Conservation (phyloP, 37 sponge, comb jelly and placozoan genomes). For the Hexactinellida sp. region DNA sequence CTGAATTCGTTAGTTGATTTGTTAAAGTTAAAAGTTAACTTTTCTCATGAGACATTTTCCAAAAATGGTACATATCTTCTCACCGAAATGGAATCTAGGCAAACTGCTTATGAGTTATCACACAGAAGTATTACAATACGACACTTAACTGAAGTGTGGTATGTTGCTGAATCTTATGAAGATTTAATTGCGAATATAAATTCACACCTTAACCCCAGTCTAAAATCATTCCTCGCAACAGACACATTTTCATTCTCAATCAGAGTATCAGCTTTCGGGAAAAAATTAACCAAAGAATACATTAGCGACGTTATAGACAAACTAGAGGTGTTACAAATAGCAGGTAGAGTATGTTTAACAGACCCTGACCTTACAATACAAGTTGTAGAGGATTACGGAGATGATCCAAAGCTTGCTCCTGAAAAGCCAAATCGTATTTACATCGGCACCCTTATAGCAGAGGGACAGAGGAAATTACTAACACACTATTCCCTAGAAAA, state of each 20-base stretch:
- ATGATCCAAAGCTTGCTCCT: constrained; percentile 29
- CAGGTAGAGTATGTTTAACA: constrained; percentile 47
- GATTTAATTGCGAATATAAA: background rate
- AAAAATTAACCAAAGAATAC: background rate
- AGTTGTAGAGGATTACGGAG: constrained; percentile 66
- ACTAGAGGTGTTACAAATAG: constrained; percentile 53
- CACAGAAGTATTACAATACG: constrained; percentile 7
- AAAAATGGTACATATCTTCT: background rate
- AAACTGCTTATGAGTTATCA: background rate
- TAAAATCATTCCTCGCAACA: background rate
- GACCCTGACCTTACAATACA: constrained; percentile 38
- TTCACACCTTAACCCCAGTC: background rate
- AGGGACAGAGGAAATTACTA: constrained; percentile 58
- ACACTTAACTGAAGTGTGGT: background rate
- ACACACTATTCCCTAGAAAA: constrained; percentile 50
- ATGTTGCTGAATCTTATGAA: background rate
- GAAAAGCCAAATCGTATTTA: constrained; percentile 42
- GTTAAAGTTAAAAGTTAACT: background rate
- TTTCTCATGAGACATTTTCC: background rate
- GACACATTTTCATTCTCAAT: background rate
- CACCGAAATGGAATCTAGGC: background rate
- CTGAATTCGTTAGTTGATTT: background rate
- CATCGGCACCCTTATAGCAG: constrained; percentile 44
- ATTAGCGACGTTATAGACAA: constrained; percentile 19
- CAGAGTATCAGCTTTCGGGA: background rate